Conservation (phyloP, 2,888 invertebrate species). For the Lathronympha strigana region DNA sequence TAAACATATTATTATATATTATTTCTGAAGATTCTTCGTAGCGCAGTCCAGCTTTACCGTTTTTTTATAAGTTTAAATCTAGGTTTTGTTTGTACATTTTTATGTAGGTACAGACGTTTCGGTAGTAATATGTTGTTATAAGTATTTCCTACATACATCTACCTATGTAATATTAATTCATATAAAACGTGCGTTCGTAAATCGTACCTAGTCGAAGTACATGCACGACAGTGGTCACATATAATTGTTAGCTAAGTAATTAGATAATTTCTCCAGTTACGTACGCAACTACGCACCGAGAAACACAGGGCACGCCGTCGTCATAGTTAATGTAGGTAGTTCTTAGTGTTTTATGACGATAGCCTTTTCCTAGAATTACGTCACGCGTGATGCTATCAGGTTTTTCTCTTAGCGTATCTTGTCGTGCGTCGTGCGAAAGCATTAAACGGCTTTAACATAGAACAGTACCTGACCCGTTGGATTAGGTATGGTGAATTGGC, state of each 20-base stretch:
- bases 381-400: slow-evolving; percentile 31
- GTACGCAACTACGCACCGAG: slow-evolving; percentile 21
- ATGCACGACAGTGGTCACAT: not conserved
- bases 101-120: too few species aligned
- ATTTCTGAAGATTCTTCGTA: too few species aligned
- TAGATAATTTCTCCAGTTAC: slow-evolving; percentile 25
- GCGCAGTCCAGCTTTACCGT: too few species aligned
- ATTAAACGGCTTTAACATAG: not conserved
- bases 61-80: too few species aligned
- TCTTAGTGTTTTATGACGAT: slow-evolving; percentile 26
- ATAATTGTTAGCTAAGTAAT: slow-evolving; percentile 6
- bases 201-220: too few species aligned
- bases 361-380: slow-evolving; percentile 36
- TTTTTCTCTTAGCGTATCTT: not conserved
- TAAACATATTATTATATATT: too few species aligned
- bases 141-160: too few species aligned
- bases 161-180: too few species aligned
- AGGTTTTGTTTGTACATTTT: too few species aligned
- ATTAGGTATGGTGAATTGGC: too few species aligned
- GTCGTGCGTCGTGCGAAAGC: not conserved
- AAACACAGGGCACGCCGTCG: slow-evolving; percentile 26
- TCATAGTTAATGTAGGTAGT: slow-evolving; percentile 20
- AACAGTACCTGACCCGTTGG: not conserved
- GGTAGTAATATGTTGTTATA: too few species aligned
- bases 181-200: too few species aligned